phyloP scores from a whole-genome alignment of 1,140 invertebrate species.

The Agrypnia vestita region DNA sequence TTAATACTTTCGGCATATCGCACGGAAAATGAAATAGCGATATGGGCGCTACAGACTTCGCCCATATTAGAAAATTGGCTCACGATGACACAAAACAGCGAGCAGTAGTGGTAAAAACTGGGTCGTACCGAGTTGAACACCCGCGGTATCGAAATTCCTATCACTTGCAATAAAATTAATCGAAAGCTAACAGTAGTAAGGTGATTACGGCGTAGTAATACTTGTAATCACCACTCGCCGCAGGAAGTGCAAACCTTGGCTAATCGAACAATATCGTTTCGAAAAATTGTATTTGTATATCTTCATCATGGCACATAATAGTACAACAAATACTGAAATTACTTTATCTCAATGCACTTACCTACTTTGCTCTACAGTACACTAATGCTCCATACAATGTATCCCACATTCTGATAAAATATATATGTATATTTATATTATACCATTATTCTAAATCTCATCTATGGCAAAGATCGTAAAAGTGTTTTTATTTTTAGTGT shows the following conservation, averaged over 20 bases:
- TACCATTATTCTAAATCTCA: too few relatives aligned
- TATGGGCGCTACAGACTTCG: not conserved
- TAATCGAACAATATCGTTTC: slow-evolving; percentile 7
- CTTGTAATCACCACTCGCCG: not conserved
- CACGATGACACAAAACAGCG: slow-evolving; percentile 18
- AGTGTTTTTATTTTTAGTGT: too few relatives aligned
- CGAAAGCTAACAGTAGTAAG: slow-evolving; percentile 15
- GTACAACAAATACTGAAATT: too few relatives aligned
- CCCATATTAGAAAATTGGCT: not conserved
- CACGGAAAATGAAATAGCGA: not conserved
- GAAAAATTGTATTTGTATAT: not conserved
- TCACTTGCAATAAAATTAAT: slow-evolving; percentile 33
- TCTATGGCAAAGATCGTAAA: too few relatives aligned
- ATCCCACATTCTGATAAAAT: too few relatives aligned
- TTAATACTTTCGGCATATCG: not conserved
- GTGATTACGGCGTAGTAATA: not conserved
- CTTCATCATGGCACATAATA: too few relatives aligned
- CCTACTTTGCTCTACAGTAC: too few relatives aligned
- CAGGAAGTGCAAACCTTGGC: slow-evolving; percentile 36
- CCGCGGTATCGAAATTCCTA: slow-evolving; percentile 37
- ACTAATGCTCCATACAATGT: too few relatives aligned
- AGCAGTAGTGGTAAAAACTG: slow-evolving; percentile 19
- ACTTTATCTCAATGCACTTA: too few relatives aligned
- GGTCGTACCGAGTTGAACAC: slow-evolving; percentile 31
- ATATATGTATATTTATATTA: too few relatives aligned